A percentile compares a stretch with the other conserved stretches of the same genome.
These are phyloP conservation scores for Lepilemur septentrionalis DNA, from an alignment of 2,797 vertebrate species.

Conservation along the genomic window DNA sequence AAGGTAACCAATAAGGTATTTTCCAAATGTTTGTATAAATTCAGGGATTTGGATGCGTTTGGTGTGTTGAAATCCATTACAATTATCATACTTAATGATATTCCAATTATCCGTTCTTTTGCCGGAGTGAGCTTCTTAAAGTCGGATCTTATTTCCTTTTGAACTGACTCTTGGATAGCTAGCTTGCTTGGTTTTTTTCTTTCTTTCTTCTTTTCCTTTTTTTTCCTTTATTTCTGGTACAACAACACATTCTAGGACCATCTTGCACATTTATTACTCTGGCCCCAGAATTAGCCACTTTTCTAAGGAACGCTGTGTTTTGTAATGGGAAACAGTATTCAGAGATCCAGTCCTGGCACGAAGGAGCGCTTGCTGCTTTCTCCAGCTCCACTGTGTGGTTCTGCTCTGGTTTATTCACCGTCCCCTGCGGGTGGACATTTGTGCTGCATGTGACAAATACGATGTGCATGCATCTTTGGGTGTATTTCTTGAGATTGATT, in stretches of 20 bases:
- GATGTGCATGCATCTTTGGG: background rate
- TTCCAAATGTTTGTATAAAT: background rate
- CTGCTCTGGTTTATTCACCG: background rate
- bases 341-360: background rate
- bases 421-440: background rate
- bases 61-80: background rate
- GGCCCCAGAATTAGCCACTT: background rate
- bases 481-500: background rate
- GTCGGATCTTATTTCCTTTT: background rate
- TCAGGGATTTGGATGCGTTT: background rate
- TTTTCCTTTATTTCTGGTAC: background rate
- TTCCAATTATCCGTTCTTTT: background rate
- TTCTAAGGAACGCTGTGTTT: no score
- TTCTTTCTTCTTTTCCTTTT: background rate
- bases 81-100: background rate
- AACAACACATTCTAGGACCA: background rate
- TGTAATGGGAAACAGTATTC: background rate
- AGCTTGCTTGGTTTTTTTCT: background rate
- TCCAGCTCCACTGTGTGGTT: background rate
- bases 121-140: background rate
- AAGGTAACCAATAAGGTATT: background rate
- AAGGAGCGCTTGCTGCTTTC: background rate
- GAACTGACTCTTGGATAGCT: background rate
- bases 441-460: background rate
- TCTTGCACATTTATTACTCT: background rate